Evolutionary conservation across 2,888 invertebrate genomes (phyloP), one percentile per base, ranked within the genome.

Genomic region (Penaeus monodon): DNA sequence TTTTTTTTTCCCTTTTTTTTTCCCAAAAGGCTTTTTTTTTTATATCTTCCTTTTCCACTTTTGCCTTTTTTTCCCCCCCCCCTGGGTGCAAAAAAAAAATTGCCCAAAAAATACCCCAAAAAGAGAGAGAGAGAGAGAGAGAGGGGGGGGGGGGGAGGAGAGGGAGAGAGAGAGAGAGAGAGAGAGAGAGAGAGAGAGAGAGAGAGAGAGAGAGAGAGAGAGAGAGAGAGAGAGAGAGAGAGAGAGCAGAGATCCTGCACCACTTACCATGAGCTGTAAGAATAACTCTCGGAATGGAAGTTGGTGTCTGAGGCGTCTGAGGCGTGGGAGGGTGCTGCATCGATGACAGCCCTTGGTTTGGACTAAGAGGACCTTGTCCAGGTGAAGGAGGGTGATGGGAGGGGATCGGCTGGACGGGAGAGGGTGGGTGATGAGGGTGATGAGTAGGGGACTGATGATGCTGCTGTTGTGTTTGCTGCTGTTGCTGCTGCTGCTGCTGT

Each of bases 321-420:
- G 88, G 88, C 20, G 88, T 88, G 49, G 88, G 80, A 2, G 88
- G 88, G 24, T 86, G 88, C 63, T 88, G 88, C 27, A 86, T 80
- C n/a, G 86, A 77, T 10, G 78, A 73, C 27, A 79, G 85, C 73
- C 76, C 80, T 27, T 73, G 73, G 66, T 70, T 49, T 20, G 88
- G 81, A 74, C 86, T 86, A 38, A 77, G 81, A n/a, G 88, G 88
- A 44, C 86, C 84, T 76, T 88, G 88, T 22, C 79, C 78, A 38
- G 88, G 86, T 12, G 88, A 88, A 24, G 88, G 77, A 57, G 88
- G 86, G 74, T 84, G 86, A 29, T 88, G 88, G 49, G 86, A 80
- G 66, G 88, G 66, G 44, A 88, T 66, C 74, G 85, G 68, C 49
- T 86, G 82, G 76, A 88, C 85, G 44, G 88, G 88, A 49, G 85